phyloP scores from a whole-genome alignment of 2,113 vertebrate genomes.

The Indicator indicator region DNA sequence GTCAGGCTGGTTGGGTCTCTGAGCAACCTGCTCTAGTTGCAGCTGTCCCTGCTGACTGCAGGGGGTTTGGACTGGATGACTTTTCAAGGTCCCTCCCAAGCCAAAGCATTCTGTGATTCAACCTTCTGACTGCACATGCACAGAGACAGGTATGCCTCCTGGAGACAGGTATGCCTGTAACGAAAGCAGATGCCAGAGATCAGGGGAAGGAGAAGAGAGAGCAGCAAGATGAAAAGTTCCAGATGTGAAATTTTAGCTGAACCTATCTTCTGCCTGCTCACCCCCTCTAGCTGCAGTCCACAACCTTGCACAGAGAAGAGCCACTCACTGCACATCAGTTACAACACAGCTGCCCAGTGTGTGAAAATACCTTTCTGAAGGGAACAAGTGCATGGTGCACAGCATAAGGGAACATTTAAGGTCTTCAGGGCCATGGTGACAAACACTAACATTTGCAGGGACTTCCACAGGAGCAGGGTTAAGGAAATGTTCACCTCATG shows the following conservation, averaged over 20 bases:
- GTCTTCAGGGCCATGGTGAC: not conserved
- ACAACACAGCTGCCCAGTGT: not conserved
- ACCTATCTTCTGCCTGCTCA: conserved; percentile 53
- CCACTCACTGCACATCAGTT: fast-evolving
- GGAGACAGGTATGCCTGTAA: not conserved
- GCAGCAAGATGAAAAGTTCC: not conserved
- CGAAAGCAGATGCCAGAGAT: not conserved
- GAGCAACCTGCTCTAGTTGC: too few species aligned
- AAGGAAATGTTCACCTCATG: fast-evolving
- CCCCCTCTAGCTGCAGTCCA: conserved; percentile 60
- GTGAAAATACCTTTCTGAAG: not conserved
- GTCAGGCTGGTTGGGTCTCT: too few species aligned
- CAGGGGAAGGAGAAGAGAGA: not conserved
- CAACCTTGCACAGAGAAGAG: conserved; percentile 20
- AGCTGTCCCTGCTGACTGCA: too few species aligned
- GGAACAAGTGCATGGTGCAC: not conserved
- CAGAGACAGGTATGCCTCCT: not conserved
- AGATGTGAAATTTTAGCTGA: not conserved
- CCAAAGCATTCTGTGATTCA: too few species aligned
- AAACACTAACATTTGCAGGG: not conserved
- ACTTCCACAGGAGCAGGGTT: not conserved
- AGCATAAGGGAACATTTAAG: fast-evolving
- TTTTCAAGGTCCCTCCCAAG: too few species aligned
- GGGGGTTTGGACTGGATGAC: too few species aligned
- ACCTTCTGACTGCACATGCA: not conserved